Evolutionary conservation across 1,140 invertebrate genomes (phyloP).

Genomic region (Pissodes strobi): DNA sequence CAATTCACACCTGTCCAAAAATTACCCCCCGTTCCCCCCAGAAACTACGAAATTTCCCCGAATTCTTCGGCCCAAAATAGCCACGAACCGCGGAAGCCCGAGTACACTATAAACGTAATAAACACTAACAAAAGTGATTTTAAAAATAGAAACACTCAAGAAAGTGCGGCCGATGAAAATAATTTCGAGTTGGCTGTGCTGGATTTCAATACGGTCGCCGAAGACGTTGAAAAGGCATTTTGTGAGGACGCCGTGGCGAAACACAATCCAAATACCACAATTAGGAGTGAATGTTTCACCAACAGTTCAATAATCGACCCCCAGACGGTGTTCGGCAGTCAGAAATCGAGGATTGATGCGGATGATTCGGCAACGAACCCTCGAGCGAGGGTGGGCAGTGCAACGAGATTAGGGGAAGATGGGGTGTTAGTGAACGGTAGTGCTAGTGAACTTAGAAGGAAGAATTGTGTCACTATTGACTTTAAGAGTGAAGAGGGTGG

Average conservation of each 20-base stretch:
- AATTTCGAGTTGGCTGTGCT: constrained; percentile 50
- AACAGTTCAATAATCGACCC: neutral
- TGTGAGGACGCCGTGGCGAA: constrained; percentile 36
- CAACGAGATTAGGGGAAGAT: too few species aligned
- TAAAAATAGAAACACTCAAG: constrained; percentile 34
- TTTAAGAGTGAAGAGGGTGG: constrained; percentile 15
- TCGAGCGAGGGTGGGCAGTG: too few species aligned
- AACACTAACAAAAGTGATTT: constrained; percentile 14
- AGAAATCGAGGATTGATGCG: neutral
- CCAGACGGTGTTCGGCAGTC: too few species aligned
- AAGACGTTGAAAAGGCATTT: constrained; percentile 50
- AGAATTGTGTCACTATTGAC: constrained; percentile 23
- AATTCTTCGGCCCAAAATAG: constrained; percentile 19
- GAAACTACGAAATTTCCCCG: too few species aligned
- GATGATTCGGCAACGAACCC: neutral
- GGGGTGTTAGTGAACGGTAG: constrained; percentile 4
- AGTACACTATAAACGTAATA: constrained; percentile 17
- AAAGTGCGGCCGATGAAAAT: constrained; percentile 30
- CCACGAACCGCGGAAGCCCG: constrained; percentile 1
- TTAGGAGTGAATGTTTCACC: constrained; percentile 2
- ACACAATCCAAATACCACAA: neutral
- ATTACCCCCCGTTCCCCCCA: neutral
- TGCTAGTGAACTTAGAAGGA: constrained; percentile 12
- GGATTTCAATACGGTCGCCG: constrained; percentile 52
- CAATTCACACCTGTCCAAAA: constrained; percentile 5